phyloP scores from a whole-genome alignment of 2,888 invertebrate species.

The Desoria tigrina region DNA sequence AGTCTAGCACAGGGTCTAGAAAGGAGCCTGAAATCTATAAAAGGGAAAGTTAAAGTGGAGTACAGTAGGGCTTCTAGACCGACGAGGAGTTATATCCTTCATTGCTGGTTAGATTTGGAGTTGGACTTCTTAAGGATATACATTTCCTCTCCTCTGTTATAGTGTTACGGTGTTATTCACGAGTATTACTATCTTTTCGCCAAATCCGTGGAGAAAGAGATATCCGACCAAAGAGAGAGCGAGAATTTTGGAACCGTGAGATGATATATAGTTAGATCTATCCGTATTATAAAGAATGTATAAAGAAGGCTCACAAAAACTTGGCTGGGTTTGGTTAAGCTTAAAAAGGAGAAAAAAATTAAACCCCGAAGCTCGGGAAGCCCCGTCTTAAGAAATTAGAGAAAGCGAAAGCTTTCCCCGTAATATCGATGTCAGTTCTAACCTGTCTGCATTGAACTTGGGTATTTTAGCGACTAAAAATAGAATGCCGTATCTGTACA shows the following conservation, averaged over 20 bases:
- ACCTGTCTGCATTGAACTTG: neutral
- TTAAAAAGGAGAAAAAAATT: conserved; percentile 1
- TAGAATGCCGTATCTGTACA: neutral
- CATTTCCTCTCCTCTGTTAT: neutral
- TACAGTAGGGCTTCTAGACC: neutral
- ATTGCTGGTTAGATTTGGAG: neutral
- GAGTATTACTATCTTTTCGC: neutral
- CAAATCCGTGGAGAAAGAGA: neutral
- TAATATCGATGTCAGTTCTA: neutral
- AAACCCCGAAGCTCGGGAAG: conserved; percentile 1
- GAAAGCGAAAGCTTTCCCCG: neutral
- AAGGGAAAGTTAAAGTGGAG: neutral
- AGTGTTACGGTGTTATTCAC: neutral
- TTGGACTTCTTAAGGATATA: neutral
- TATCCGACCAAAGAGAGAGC: neutral
- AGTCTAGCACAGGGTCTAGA: neutral
- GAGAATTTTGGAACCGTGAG: neutral
- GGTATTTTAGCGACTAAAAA: neutral
- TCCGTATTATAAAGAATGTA: neutral
- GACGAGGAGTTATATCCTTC: neutral
- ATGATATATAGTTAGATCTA: neutral
- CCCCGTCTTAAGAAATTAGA: conserved; percentile 10
- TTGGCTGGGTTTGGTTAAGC: neutral
- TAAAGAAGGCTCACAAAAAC: conserved; percentile 6
- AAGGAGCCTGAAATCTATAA: neutral